Evolutionary conservation across 2,113 vertebrate species (phyloP), one percentile per base, ranked within the genome.

Genomic region (Tringa solitaria): DNA sequence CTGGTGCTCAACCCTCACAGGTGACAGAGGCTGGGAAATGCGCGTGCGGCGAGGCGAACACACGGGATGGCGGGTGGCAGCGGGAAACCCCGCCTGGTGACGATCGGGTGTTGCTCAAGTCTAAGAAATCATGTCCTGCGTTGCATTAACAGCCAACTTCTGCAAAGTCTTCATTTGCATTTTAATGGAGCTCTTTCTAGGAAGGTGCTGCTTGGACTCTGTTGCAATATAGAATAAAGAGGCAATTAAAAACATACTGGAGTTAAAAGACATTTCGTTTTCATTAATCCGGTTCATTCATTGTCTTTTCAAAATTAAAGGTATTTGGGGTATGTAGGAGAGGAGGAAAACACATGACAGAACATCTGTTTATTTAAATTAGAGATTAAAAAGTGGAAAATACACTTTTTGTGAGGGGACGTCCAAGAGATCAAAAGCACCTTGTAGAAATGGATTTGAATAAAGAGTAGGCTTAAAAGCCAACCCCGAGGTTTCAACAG

Each of bases 171-270:
- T 89, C 39, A 94, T 97, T 93, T 96, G 96, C 93, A 92, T 95
- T 77, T 95, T 95, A 96, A 96, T 90, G 89, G 93, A 63, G 74
- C 87, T 86, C 86, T 91, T 96, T 96, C 96, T 87, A 97, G 91
- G 85, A 91, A 95, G 91, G 93, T 72, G 75, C 80, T 65, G 81
- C 85, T 59, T 23, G 88, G 90, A 84, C 88, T 75, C 74, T 76
- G 89, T 81, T 21, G 59, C 91, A 72, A 83, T 39, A 46, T 27
- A 53, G 93, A 87, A 86, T 64, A 75, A 89, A 86, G 91, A 78
- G 56, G 80, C 79, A 86, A 94, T 94, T 92, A 89, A 91, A 93
- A 87, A 12, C 79, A 81, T 2, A 35, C 68, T 35, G 45, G 69
- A 69, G 73, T 59, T 80, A 74, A 79, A 89, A 96, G 81, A 69